Base-by-base conservation (phyloP, 1,140 invertebrate genomes). In the Calliopsis andreniformis region DNA sequence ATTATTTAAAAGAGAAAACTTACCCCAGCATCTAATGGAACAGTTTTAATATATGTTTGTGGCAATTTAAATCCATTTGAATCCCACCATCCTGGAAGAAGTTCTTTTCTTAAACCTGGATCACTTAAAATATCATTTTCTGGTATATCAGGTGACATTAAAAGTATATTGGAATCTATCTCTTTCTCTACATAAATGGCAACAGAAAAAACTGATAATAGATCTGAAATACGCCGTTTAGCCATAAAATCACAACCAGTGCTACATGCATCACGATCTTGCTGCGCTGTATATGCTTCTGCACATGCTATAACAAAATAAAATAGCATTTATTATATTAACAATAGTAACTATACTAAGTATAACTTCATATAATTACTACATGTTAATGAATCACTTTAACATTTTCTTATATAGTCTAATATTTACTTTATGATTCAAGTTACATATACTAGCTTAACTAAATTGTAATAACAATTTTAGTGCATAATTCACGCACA, bases 31-130 rank as follows among this genome's bases (percentile, higher is more conserved):
- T 92, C 88, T 43, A 85, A 87, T 5, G 92, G 92, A 16, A 92
- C 84, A 70, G 92, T 91, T 80, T 91, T 91, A 28, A 92, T 83
- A 67, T 89, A 90, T 5, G 91, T 92, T 68, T 92, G 88, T 0
- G 92, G 90, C 72, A 92, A 82, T 80, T 91, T 92, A 47, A 91
- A 91, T 25, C 89, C 91, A 61, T 89, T 85, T 23, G 81, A 82
- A 67, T 89, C 87, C 88, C 90, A 92, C 91, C 91, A 92, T 18
- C 87, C 84, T 28, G 89, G 90, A 35, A 91, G 39, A 25, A 92
- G 79, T 76, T 92, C 91, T 32, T 89, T 91, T 35, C 86, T 84
- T 28, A 92, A 77, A 53, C 88, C 90, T 43, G 91, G 90, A 84
- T 92, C 91, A 0, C 87, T 89, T 32, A 92, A 71, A 47, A 92